Conservation (phyloP, 2,888 invertebrate species). For the Andrena fulva region DNA sequence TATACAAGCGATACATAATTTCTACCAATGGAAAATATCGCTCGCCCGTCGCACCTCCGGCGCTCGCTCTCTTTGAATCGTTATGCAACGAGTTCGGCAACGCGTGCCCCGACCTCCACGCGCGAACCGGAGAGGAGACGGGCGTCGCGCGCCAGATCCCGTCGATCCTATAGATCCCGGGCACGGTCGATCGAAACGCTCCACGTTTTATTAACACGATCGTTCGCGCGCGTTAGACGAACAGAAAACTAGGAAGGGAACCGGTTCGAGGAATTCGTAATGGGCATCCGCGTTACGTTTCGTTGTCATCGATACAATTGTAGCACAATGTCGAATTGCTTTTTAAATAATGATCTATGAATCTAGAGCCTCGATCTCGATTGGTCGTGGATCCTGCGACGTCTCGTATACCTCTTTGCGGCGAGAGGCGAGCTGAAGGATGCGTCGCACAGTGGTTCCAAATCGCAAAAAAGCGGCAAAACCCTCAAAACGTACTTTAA, state of each 20-base stretch:
- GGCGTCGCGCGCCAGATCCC: neutral
- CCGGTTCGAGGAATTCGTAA: conserved; percentile 9
- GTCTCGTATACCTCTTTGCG: too few relatives aligned
- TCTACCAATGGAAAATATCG: conserved; percentile 26
- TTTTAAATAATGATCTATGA: too few relatives aligned
- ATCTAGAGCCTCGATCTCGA: too few relatives aligned
- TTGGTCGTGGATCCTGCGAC: too few relatives aligned
- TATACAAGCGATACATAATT: conserved; percentile 41
- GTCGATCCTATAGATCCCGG: neutral
- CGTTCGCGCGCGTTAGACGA: conserved; percentile 2
- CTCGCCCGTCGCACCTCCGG: conserved; percentile 13
- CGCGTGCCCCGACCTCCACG: neutral
- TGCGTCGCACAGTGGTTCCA: too few relatives aligned
- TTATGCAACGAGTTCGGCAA: conserved; percentile 48
- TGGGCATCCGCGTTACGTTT: conserved; percentile 1
- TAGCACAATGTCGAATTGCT: too few relatives aligned
- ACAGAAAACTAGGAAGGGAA: neutral
- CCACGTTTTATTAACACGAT: conserved; percentile 10
- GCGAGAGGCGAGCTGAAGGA: neutral
- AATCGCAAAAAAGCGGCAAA: too few relatives aligned
- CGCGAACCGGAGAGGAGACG: neutral
- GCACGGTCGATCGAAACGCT: conserved; percentile 1
- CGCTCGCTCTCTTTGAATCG: conserved; percentile 23
- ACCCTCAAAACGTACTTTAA: too few relatives aligned
- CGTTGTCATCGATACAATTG: neutral